A percentile compares a stretch with the other conserved stretches of the same genome.
phyloP scores from a whole-genome alignment of 2,113 vertebrate species.

The Microtus oregoni region DNA sequence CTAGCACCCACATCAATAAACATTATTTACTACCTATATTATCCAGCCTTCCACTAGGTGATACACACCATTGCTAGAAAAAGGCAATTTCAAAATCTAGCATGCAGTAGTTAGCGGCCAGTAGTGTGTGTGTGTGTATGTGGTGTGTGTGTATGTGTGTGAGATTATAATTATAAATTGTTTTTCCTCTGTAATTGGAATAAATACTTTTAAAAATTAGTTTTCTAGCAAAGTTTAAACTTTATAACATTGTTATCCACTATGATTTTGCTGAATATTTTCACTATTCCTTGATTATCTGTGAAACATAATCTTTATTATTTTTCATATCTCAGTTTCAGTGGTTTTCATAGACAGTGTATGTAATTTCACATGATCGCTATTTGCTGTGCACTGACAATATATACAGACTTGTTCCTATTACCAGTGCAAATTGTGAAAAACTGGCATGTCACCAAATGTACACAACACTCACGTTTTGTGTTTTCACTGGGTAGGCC shows the following conservation, averaged over 20 bases:
- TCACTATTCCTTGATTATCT: not conserved
- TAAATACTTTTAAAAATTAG: not conserved
- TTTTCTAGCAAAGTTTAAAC: slow-evolving; percentile 64
- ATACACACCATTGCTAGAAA: not conserved
- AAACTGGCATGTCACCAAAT: not conserved
- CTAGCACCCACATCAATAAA: not conserved
- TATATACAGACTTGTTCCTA: not conserved
- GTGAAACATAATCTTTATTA: not conserved
- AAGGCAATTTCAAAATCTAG: not conserved
- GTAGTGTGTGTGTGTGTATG: not conserved
- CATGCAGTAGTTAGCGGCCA: not conserved
- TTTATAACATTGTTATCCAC: slow-evolving; percentile 35
- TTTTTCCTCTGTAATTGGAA: slow-evolving; percentile 13
- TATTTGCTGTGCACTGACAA: not conserved
- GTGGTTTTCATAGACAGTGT: not conserved
- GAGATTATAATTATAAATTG: slow-evolving; percentile 38
- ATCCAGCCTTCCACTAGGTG: not conserved
- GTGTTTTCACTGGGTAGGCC: not conserved
- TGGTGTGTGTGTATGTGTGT: not conserved
- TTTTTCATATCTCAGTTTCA: not conserved
- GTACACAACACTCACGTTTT: not conserved
- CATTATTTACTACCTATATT: not conserved
- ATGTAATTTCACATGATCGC: not conserved
- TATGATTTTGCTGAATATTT: slow-evolving; percentile 43
- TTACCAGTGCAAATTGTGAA: slow-evolving; percentile 23